phyloP scores from a whole-genome alignment of 2,888 invertebrate species.

The Calameuta idolon region DNA sequence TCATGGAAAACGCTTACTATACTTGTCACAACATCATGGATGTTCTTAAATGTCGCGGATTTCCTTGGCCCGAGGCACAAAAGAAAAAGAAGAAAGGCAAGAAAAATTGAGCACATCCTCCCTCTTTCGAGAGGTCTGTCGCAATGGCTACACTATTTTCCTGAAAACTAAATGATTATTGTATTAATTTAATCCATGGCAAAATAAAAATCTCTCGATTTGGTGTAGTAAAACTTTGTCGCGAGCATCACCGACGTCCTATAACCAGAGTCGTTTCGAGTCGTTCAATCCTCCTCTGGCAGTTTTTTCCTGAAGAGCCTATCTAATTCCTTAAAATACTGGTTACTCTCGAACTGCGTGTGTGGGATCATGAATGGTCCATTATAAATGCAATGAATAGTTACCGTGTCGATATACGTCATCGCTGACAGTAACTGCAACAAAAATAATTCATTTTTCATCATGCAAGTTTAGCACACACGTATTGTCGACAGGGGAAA shows the following conservation, averaged over 20 bases:
- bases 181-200: not conserved
- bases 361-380: constrained; percentile 69
- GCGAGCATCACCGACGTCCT: not conserved
- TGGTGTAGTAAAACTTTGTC: not conserved
- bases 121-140: not conserved
- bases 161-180: not conserved
- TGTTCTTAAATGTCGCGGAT: constrained; percentile 85
- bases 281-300: not conserved
- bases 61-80: constrained; percentile 88
- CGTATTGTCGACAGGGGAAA: not conserved
- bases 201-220: not conserved
- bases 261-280: not conserved
- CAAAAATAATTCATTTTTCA: constrained; percentile 31
- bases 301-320: not conserved
- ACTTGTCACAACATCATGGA: constrained; percentile 95
- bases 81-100: constrained; percentile 90
- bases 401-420: constrained; percentile 76
- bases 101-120: constrained; percentile 59
- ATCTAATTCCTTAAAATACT: constrained; percentile 33
- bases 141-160: not conserved
- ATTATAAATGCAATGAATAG: constrained; percentile 83
- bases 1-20: constrained; percentile 94
- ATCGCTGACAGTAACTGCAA: constrained; percentile 80
- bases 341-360: constrained; percentile 64
- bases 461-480: not conserved